Conservation (phyloP, 2,797 vertebrate species). For the Sitta carolinensis region DNA sequence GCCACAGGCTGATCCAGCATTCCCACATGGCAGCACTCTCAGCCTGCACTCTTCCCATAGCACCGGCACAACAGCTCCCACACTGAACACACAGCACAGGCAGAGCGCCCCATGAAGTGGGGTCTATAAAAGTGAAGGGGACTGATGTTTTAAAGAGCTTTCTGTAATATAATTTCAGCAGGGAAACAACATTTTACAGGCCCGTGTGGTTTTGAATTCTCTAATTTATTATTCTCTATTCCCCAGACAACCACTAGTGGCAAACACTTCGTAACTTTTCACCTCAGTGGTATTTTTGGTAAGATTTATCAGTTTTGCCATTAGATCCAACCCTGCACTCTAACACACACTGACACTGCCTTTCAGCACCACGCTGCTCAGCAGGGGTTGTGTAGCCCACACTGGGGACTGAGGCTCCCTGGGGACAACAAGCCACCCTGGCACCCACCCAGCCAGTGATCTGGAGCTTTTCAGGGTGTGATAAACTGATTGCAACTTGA, state of each 20-base stretch:
- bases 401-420: background rate
- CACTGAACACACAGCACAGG: background rate
- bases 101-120: background rate
- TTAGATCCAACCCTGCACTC: background rate
- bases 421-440: rapidly evolving
- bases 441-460: background rate
- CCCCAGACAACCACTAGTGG: background rate
- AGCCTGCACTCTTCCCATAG: background rate
- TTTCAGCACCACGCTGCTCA: background rate
- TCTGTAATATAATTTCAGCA: background rate
- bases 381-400: background rate
- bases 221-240: constrained; percentile 13
- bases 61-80: background rate
- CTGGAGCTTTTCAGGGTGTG: background rate
- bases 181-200: background rate
- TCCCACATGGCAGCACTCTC: background rate
- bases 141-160: constrained; percentile 3
- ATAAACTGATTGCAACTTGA: background rate
- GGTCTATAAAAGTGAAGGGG: background rate
- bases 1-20: background rate
- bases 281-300: background rate
- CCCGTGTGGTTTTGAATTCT: constrained; percentile 24
- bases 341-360: rapidly evolving
- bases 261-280: constrained; percentile 11
- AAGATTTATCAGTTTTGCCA: constrained; percentile 9